Conservation (phyloP, 2,888 invertebrate genomes). For the Hirtodrosophila histrioides region DNA sequence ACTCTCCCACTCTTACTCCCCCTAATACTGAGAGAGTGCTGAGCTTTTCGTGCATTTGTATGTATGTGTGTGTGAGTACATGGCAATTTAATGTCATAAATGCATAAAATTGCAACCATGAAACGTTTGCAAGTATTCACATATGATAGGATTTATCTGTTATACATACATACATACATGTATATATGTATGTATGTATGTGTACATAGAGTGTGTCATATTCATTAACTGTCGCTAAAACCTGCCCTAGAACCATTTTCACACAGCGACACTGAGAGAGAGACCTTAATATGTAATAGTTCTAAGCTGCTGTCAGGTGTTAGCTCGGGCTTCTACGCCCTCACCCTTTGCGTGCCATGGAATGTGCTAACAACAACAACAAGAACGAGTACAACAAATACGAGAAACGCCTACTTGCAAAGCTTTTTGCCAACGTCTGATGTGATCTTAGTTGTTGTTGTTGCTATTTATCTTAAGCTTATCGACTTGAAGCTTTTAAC, state of each 20-base stretch:
- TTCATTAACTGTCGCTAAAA: constrained; percentile 23
- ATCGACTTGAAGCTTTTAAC: constrained; percentile 33
- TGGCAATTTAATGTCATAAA: constrained; percentile 67
- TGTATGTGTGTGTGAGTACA: constrained; percentile 29
- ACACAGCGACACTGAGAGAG: constrained; percentile 7
- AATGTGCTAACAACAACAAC: constrained; percentile 35
- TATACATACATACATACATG: constrained; percentile 2
- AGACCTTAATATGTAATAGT: constrained; percentile 45
- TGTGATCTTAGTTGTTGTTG: constrained; percentile 30
- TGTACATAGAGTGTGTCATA: constrained; percentile 35
- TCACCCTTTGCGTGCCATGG: constrained; percentile 39
- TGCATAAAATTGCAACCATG: constrained; percentile 75
- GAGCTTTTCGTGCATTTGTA: constrained; percentile 9
- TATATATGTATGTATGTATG: neutral
- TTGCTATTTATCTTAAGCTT: constrained; percentile 41
- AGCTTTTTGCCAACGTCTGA: constrained; percentile 49
- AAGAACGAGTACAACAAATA: constrained; percentile 12
- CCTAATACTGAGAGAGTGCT: constrained; percentile 29
- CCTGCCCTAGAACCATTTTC: constrained; percentile 66
- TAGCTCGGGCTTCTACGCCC: constrained; percentile 52
- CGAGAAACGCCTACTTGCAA: constrained; percentile 29
- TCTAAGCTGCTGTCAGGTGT: constrained; percentile 57
- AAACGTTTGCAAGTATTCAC: constrained; percentile 24
- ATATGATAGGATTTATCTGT: constrained; percentile 45
- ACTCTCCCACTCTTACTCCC: constrained; percentile 38